Conservation (phyloP, 2,113 vertebrate species). For the Canis aureus region DNA sequence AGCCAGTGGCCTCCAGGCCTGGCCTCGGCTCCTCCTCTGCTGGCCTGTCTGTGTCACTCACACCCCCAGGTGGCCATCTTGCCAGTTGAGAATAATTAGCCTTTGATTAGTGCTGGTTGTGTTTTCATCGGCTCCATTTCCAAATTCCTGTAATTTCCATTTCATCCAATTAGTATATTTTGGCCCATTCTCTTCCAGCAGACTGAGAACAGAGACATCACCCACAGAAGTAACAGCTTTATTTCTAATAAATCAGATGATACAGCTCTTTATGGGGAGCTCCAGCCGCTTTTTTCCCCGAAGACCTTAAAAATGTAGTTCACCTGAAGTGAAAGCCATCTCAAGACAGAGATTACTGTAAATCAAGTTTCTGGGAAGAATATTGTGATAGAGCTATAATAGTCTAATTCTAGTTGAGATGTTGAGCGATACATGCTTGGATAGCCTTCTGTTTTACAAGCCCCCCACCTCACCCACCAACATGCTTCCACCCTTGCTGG, state of each 20-base stretch:
- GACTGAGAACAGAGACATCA: background rate
- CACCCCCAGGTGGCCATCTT: background rate
- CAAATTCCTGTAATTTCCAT: slow-evolving; percentile 43
- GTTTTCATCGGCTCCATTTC: background rate
- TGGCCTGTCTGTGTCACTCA: background rate
- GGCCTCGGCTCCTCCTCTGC: rapidly evolving
- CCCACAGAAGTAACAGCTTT: background rate
- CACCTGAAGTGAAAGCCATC: background rate
- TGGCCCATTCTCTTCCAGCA: slow-evolving; percentile 30
- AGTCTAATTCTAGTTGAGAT: background rate
- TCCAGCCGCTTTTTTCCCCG: background rate
- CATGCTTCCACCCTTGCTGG: background rate
- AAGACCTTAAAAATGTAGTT: background rate
- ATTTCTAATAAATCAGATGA: background rate
- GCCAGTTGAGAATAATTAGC: background rate
- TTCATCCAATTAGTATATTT: background rate
- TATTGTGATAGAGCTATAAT: background rate
- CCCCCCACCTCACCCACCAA: too few relatives aligned
- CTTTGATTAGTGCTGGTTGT: background rate
- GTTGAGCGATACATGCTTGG: rapidly evolving
- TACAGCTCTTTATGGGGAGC: background rate
- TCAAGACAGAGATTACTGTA: background rate
- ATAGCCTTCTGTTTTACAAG: background rate
- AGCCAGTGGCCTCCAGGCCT: background rate
- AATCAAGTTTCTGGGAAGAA: background rate